phyloP scores from a whole-genome alignment of 2,888 invertebrate species.

The Lacanobia oleracea region DNA sequence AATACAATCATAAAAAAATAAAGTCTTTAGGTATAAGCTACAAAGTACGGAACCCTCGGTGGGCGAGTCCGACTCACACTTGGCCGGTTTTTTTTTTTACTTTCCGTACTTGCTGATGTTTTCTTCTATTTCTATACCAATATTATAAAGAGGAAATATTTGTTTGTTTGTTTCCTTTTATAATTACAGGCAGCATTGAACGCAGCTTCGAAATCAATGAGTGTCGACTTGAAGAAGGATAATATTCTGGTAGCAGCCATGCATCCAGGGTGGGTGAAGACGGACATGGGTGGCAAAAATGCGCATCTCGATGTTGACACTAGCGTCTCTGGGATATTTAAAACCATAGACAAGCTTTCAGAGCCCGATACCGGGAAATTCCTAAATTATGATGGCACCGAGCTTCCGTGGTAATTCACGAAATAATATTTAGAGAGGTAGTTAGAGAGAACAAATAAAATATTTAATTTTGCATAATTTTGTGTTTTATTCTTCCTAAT shows the following conservation, averaged over 20 bases:
- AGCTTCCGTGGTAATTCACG: constrained; percentile 92
- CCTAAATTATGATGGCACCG: constrained; percentile 94
- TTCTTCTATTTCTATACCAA: no score
- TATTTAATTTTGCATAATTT: not conserved
- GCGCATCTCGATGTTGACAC: constrained; percentile 94
- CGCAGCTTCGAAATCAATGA: constrained; percentile 96
- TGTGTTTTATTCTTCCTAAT: not conserved
- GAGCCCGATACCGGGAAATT: constrained; percentile 94
- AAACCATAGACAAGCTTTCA: constrained; percentile 91
- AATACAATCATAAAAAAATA: no score
- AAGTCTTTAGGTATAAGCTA: no score
- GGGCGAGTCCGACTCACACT: no score
- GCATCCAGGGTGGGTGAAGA: constrained; percentile 98
- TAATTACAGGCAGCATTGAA: constrained; percentile 94
- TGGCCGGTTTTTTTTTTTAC: no score
- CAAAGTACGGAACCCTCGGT: no score
- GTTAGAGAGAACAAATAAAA: constrained; percentile 17
- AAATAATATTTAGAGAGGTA: not conserved
- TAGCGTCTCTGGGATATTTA: constrained; percentile 92
- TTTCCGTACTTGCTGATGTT: not conserved
- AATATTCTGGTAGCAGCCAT: constrained; percentile 94
- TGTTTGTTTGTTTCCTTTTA: no score
- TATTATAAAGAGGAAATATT: no score
- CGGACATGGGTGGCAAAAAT: constrained; percentile 96
- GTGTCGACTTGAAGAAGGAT: constrained; percentile 94